phyloP scores from a whole-genome alignment of 2,797 vertebrate genomes.

The Loriculus beryllinus region DNA sequence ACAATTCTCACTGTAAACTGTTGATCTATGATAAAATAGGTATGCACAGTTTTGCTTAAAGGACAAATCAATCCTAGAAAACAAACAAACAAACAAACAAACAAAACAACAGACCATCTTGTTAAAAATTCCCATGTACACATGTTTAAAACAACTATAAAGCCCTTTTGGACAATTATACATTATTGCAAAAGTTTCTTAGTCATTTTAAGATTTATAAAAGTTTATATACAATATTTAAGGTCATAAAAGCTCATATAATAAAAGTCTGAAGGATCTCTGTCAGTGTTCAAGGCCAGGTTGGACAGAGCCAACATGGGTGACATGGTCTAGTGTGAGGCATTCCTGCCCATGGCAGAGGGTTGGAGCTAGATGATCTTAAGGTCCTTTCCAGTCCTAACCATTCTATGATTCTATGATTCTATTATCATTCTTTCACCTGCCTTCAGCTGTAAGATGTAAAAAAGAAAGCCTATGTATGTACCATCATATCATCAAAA shows the following conservation, averaged over 20 bases:
- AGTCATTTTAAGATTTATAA: background rate
- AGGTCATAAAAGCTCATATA: background rate
- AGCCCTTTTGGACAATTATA: background rate
- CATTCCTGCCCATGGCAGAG: background rate
- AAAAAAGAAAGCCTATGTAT: background rate
- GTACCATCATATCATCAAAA: background rate
- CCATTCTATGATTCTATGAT: background rate
- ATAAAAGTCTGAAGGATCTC: background rate
- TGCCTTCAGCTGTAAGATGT: background rate
- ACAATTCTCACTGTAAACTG: background rate
- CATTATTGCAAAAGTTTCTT: background rate
- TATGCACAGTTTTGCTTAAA: background rate
- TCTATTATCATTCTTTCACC: background rate
- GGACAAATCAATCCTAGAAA: background rate
- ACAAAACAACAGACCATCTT: background rate
- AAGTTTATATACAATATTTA: background rate
- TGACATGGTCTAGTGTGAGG: background rate
- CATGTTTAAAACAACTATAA: background rate
- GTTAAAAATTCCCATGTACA: background rate
- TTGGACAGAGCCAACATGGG: background rate
- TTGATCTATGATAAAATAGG: background rate
- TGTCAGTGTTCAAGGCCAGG: background rate
- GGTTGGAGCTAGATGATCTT: background rate
- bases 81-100: background rate
- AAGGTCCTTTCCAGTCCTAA: background rate